Conservation (phyloP, 2,113 vertebrate species). For the Chloropsis hardwickii region DNA sequence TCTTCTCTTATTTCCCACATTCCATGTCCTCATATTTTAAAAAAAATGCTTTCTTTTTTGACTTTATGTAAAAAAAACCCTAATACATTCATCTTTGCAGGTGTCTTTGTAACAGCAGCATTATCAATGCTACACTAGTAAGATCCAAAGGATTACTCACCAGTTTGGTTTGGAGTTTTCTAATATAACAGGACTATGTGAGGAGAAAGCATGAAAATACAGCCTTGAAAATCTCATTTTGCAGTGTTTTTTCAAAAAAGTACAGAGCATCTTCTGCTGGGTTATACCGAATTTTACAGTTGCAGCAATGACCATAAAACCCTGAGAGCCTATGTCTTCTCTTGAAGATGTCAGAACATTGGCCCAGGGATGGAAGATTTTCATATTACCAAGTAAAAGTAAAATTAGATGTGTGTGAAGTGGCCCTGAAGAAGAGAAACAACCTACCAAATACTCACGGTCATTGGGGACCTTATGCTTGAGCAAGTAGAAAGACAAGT, state of each 20-base stretch:
- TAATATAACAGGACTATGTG: too few species aligned
- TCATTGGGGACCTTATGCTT: fast-evolving
- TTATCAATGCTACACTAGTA: neutral
- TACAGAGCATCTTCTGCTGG: neutral
- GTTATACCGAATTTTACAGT: neutral
- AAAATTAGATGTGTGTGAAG: neutral
- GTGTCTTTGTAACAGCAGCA: constrained; percentile 1
- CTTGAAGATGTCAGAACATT: neutral
- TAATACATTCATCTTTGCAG: neutral
- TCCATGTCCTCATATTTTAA: neutral
- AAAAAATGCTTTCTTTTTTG: constrained; percentile 14
- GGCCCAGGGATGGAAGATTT: neutral
- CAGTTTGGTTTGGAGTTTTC: neutral
- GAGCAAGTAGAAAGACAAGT: neutral
- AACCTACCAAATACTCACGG: too few species aligned
- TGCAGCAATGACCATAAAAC: neutral
- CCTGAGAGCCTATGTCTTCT: neutral
- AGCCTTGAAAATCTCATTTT: neutral
- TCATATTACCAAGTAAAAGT: neutral
- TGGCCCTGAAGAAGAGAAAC: neutral
- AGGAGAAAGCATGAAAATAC: neutral
- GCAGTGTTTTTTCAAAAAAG: neutral
- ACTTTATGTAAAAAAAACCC: neutral
- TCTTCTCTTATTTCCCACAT: neutral
- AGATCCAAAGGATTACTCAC: neutral